phyloP scores from a whole-genome alignment of 2,888 invertebrate genomes.

The Gymnoscelis rufifasciata region DNA sequence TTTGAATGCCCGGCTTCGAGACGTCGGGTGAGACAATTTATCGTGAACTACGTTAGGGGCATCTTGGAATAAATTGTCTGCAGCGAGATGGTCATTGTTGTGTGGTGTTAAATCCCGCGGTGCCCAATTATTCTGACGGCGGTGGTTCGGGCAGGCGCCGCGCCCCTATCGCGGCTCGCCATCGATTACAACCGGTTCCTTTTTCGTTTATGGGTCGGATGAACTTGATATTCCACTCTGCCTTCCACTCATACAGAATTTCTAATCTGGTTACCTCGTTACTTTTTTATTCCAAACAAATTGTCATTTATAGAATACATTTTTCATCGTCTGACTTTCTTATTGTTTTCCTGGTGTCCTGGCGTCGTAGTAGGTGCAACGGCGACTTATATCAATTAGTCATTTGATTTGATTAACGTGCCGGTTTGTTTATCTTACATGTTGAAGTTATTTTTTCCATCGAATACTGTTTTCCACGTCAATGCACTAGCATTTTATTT shows the following conservation, averaged over 20 bases:
- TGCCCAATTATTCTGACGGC: conserved; percentile 74
- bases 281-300: conserved; percentile 31
- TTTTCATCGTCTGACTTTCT: conserved; percentile 13
- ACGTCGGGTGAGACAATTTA: conserved; percentile 50
- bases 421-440: conserved; percentile 39
- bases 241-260: conserved; percentile 39
- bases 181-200: conserved; percentile 74
- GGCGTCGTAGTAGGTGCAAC: conserved; percentile 3
- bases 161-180: conserved; percentile 72
- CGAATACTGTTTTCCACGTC: conserved; percentile 39
- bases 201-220: conserved; percentile 66
- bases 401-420: conserved; percentile 38
- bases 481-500: conserved; percentile 56
- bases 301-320: conserved; percentile 25
- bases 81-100: conserved; percentile 39
- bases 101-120: conserved; percentile 76
- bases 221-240: conserved; percentile 44
- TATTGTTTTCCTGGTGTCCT: conserved; percentile 9
- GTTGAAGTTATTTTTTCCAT: conserved; percentile 39
- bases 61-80: conserved; percentile 31
- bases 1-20: conserved; percentile 49
- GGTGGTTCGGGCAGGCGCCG: conserved; percentile 72
- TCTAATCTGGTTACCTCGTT: conserved; percentile 36
- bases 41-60: conserved; percentile 39
- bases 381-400: conserved; percentile 35